Base-by-base conservation (phyloP, 2,113 vertebrate genomes). In the Cercocebus atys region DNA sequence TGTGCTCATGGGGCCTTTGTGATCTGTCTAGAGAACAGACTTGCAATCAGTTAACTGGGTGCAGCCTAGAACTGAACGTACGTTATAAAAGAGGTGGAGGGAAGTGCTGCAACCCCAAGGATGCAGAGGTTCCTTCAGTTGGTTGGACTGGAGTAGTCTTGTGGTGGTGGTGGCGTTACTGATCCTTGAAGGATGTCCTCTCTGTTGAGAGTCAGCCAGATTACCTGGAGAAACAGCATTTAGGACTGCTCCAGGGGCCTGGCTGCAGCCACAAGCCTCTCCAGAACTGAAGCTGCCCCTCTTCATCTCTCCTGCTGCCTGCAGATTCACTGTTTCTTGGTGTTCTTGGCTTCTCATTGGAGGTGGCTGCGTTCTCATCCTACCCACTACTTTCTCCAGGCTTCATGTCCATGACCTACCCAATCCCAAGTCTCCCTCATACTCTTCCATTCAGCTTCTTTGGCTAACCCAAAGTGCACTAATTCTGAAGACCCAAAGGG, bases 1-100 rank as follows among this genome's bases (percentile, higher is more conserved):
- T 2, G 1, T n/a, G 14, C 73, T 16, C 0, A 0, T 1, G 9
- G 79, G n/a, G 2, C 22, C 23, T 17, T 55, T 52, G 2, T 20
- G 0, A 1, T 83, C 40, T 23, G 3, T n/a, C 43, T 72, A 40
- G 55, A 81, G 72, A 32, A 50, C 20, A 13, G 16, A 40, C 3
- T 35, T 73, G 30, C 9, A 18, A 6, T n/a, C 72, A 22, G 22
- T 55, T 57, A 43, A 3, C 22, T 10, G 64, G n/a, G 32, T 4
- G 3, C 8, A 81, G 43, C 61, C 40, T 72, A 8, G 47, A 73
- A 7, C 70, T 2, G 16, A 88, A 22, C 0, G 6, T 1, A 1
- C 0, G 0, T 68, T 5, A 1, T 8, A 1, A 35, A 38, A 40
- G 43, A 43, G 70, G 40, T 1, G 9, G 16, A 6, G 22, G 40